A percentile compares a stretch with the other conserved stretches of the same genome.
phyloP scores from a whole-genome alignment of 2,888 invertebrate genomes.

The Lasioglossum lativentre region DNA sequence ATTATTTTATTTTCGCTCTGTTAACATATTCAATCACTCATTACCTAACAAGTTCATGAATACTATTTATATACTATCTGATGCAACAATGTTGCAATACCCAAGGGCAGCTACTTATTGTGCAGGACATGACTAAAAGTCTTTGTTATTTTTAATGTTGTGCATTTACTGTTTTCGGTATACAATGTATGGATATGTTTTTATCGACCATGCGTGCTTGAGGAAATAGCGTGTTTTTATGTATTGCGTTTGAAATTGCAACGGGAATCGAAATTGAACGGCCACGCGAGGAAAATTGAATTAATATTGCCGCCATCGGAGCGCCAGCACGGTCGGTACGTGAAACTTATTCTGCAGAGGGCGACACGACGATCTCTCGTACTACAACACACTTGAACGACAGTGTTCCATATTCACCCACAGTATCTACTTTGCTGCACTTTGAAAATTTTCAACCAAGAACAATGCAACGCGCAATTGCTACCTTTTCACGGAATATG shows the following conservation, averaged over 20 bases:
- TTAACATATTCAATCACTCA: no score
- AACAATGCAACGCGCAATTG: conserved; percentile 78
- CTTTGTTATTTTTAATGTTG: background rate
- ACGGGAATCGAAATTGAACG: background rate
- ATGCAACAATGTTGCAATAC: background rate
- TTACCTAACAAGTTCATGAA: background rate
- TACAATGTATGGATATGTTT: background rate
- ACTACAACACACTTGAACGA: conserved; percentile 15
- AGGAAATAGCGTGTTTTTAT: background rate
- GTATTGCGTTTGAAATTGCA: background rate
- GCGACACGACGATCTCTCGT: background rate
- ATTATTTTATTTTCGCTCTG: no score
- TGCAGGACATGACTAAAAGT: background rate
- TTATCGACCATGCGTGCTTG: background rate
- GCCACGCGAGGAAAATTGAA: background rate
- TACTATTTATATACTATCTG: background rate
- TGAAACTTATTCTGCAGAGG: conserved; percentile 21
- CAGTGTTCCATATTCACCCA: conserved; percentile 1
- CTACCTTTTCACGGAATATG: conserved; percentile 77
- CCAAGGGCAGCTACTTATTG: background rate
- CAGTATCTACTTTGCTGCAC: background rate
- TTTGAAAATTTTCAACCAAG: conserved; percentile 11
- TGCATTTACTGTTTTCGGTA: background rate
- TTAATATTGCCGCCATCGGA: conserved; percentile 41
- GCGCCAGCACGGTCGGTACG: conserved; percentile 30